phyloP scores from a whole-genome alignment of 2,113 vertebrate species.

The Rissa tridactyla region DNA sequence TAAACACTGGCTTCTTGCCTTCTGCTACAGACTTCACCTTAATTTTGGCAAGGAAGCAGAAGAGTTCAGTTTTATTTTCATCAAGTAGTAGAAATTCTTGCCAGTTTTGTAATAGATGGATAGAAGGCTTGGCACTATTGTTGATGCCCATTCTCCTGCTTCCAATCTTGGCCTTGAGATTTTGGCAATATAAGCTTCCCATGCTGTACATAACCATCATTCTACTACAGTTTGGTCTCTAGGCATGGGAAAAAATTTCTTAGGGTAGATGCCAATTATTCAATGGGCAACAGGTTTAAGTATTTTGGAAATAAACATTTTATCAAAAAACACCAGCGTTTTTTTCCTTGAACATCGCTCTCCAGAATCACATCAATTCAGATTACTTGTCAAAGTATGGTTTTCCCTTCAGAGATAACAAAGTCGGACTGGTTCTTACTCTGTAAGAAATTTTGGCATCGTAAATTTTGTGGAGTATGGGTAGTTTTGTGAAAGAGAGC shows the following conservation, averaged over 20 bases:
- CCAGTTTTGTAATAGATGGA: slow-evolving; percentile 36
- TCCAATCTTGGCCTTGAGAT: neutral
- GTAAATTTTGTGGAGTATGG: neutral
- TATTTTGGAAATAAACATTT: neutral
- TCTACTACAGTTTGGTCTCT: neutral
- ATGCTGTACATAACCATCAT: neutral
- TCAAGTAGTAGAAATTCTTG: slow-evolving; percentile 27
- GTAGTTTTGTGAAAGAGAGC: neutral
- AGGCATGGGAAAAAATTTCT: neutral
- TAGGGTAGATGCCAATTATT: neutral
- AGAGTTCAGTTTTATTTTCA: slow-evolving; percentile 27
- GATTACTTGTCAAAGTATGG: neutral
- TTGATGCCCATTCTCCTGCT: slow-evolving; percentile 5
- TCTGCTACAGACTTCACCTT: neutral
- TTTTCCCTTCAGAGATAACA: neutral
- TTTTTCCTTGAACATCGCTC: neutral
- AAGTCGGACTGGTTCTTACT: neutral
- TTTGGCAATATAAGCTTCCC: neutral
- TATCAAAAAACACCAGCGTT: neutral
- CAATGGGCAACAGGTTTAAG: neutral
- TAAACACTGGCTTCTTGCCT: slow-evolving; percentile 39
- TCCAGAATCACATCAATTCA: neutral
- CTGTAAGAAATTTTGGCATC: neutral
- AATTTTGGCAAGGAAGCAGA: slow-evolving; percentile 34
- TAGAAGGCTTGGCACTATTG: slow-evolving; percentile 22